These are phyloP conservation scores for Ichneumoninae sp. DNA, from an alignment of 2,888 invertebrate genomes.

Conservation along the genomic window DNA sequence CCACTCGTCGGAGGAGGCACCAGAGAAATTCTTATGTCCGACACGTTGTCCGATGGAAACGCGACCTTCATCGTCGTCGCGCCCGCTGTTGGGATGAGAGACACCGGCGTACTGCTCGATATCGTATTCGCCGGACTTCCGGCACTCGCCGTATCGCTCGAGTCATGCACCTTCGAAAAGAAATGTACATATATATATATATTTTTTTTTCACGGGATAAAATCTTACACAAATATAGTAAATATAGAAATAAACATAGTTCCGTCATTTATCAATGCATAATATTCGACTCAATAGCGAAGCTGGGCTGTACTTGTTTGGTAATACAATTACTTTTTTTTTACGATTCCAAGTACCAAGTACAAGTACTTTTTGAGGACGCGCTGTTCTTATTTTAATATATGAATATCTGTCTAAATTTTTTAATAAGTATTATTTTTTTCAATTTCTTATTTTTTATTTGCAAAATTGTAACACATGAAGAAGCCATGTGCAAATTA, in stretches of 20 bases:
- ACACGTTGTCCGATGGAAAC: slow-evolving; percentile 63
- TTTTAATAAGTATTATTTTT: too few relatives aligned
- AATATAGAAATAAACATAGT: neutral
- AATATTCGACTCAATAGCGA: neutral
- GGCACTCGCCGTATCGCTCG: slow-evolving; percentile 89
- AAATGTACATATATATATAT: neutral
- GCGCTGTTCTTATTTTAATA: too few relatives aligned
- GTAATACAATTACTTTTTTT: too few relatives aligned
- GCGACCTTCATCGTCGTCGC: slow-evolving; percentile 67
- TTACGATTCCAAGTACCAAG: too few relatives aligned
- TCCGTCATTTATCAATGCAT: neutral
- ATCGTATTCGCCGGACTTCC: slow-evolving; percentile 85
- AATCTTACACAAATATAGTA: neutral
- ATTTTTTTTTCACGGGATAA: neutral
- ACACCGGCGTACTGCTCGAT: slow-evolving; percentile 77
- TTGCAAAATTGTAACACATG: too few relatives aligned
- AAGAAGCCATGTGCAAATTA: too few relatives aligned
- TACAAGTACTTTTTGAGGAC: too few relatives aligned
- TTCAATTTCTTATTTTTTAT: too few relatives aligned
- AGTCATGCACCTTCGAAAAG: slow-evolving; percentile 85
- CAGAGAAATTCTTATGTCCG: slow-evolving; percentile 67
- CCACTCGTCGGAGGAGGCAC: slow-evolving; percentile 64
- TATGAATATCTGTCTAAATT: too few relatives aligned
- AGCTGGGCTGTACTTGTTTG: too few relatives aligned
- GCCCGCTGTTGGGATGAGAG: slow-evolving; percentile 73